phyloP scores from a whole-genome alignment of 37 sponge, comb jelly and placozoan species.

The Chondrilla cf. caribensis region DNA sequence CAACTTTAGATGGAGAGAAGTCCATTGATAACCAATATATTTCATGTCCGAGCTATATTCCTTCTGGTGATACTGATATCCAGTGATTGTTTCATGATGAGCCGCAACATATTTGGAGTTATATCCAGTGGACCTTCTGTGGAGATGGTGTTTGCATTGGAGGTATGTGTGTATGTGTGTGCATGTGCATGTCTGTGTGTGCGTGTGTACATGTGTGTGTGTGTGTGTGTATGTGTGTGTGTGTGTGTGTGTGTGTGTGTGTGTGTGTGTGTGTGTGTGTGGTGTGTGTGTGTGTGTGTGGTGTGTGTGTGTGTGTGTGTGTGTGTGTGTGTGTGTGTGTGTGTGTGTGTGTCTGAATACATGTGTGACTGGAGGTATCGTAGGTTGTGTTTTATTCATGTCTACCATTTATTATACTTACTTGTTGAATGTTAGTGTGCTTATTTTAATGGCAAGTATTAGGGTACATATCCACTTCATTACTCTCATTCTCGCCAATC shows the following conservation, averaged over 20 bases:
- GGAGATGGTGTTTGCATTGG: slow-evolving; percentile 92
- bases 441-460: background rate
- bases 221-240: background rate
- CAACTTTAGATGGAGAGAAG: slow-evolving; percentile 88
- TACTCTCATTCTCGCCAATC: slow-evolving; percentile 14
- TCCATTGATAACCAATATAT: slow-evolving; percentile 80
- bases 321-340: slow-evolving; percentile 2
- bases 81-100: slow-evolving; percentile 53
- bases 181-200: slow-evolving; percentile 9
- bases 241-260: background rate
- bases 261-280: slow-evolving; percentile 9
- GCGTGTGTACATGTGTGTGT: slow-evolving; percentile 2
- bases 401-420: background rate
- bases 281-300: slow-evolving; percentile 17
- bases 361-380: no score
- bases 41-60: slow-evolving; percentile 76
- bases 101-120: slow-evolving; percentile 33
- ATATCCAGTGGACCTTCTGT: slow-evolving; percentile 69
- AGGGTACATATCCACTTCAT: background rate
- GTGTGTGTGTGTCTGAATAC: background rate
- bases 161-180: slow-evolving; percentile 54
- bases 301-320: slow-evolving; percentile 17
- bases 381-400: background rate
- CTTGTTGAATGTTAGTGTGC: background rate
- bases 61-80: slow-evolving; percentile 42